A percentile compares a stretch with the other conserved stretches of the same genome.
Evolutionary conservation across 2,888 invertebrate species (phyloP).

Genomic region (Tenthredo scrophulariae): DNA sequence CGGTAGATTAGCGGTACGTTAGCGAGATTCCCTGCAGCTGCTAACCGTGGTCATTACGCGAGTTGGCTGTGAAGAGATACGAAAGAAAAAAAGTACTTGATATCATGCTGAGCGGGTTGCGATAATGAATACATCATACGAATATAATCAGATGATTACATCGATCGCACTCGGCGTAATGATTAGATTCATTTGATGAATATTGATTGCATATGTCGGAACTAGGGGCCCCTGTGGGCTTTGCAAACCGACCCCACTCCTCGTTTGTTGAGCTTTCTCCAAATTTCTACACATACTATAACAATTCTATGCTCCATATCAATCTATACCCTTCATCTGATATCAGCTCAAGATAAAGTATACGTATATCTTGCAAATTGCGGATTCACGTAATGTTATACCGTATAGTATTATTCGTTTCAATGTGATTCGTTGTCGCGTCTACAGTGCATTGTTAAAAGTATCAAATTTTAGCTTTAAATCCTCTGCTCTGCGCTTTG

Average conservation of each 20-base stretch:
- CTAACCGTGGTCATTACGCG: neutral
- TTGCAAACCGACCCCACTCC: neutral
- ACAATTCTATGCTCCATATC: neutral
- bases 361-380: neutral
- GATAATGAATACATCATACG: conserved; percentile 9
- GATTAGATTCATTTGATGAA: conserved; percentile 29
- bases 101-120: neutral
- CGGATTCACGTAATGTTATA: too few species aligned
- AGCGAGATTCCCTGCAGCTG: neutral
- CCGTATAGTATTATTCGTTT: neutral
- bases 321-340: neutral
- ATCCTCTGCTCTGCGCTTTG: too few species aligned
- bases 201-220: neutral
- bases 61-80: neutral
- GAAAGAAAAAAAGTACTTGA: neutral
- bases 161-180: conserved; percentile 27
- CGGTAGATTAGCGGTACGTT: neutral
- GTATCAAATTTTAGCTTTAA: too few species aligned
- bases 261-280: neutral
- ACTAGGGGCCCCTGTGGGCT: neutral
- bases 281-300: neutral
- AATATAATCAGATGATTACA: conserved; percentile 1
- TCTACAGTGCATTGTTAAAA: too few species aligned
- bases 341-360: neutral
- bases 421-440: neutral